Evolutionary conservation across 2,797 vertebrate genomes (phyloP), one percentile per base, ranked within the genome.

Genomic region (Poecilia gillii): DNA sequence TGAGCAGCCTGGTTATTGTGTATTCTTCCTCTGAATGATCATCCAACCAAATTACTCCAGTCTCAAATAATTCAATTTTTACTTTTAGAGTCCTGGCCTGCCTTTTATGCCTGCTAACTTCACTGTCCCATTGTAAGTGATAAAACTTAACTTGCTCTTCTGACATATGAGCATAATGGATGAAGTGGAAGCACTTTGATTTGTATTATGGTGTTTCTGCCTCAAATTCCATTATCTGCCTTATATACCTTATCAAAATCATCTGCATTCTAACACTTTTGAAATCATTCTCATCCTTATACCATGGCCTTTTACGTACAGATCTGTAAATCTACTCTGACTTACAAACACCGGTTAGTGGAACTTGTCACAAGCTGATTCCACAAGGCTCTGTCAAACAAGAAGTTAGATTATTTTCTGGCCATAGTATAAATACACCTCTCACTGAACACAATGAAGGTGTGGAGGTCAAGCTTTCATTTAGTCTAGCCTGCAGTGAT

Each of bases 261-360:
- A 77, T 77, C 57, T 73, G 64, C 75, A 73, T 77, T 74, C 14
- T 55, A 73, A 70, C 59, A 74, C 59, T 9, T 75, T 78, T 47
- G 45, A 73, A 46, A 80, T 81, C 71, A 84, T 74, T 74, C 47
- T 84, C 81, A 87, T 82, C 33, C 25, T 80, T 80, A 87, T 84
- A 82, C 55, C 81, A 82, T 82, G 79, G 84, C 70, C 73, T 78
- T 45, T 73, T 62, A 71, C 13, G 16, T 74, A 74, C 74, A 51
- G 49, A 57, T 79, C 78, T 77, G 36, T 33, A 72, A 80, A 66
- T 25, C 57, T 73, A 25, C 11, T 41, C 39, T 64, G 41, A 25
- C 20, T 43, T 16, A 39, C 57, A 86, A 16, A 13, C 8, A 18
- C 20, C 12, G 14, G 20, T 59, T 31, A 62, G 13, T 20, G 57